Evolutionary conservation across 2,797 vertebrate species (phyloP), one percentile per base, ranked within the genome.

Genomic region (Aphelocoma californica): DNA sequence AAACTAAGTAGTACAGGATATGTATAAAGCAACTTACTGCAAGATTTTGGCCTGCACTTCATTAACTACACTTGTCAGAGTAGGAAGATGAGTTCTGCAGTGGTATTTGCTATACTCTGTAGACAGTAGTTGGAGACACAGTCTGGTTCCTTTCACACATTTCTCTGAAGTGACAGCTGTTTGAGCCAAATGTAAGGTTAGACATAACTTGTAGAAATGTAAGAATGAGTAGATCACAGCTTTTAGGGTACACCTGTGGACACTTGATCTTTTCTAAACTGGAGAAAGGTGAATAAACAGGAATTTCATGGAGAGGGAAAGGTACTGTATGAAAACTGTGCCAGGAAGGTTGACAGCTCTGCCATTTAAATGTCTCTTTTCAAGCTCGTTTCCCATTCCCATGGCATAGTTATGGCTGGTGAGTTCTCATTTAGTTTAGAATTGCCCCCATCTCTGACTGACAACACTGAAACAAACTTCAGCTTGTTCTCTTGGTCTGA

Each of bases 241-340:
- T 92, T 54, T 66, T 84, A 42, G 44, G 29, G 12, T 85, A 61
- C 56, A 81, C 38, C 31, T 70, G 29, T 80, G 56, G 40, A 51
- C 50, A 28, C 29, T 56, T 93, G 38, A 84, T 93, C 91, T 93
- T 96, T 95, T 95, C 85, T 92, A 80, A 94, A 74, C 85, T 80
- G 60, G 73, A 92, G 92, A 74, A 93, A 92, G 62, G 87, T 81
- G 66, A 83, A 44, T 45, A 92, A 80, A 15, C 0, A 0, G 15
- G 48, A 31, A 14, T 84, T 90, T 38, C 24, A 50, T 12, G 47
- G 34, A 65, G n/a, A 62, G 8, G 45, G 28, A 77, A 86, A 64
- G 8, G 19, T 77, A 54, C 29, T 62, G 21, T 29, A 29, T 24
- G 34, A 56, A 73, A 90, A 79, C 34, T 18, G 4, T 61, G 54